phyloP scores from a whole-genome alignment of 2,888 invertebrate species.

The Synergus laeviventris region DNA sequence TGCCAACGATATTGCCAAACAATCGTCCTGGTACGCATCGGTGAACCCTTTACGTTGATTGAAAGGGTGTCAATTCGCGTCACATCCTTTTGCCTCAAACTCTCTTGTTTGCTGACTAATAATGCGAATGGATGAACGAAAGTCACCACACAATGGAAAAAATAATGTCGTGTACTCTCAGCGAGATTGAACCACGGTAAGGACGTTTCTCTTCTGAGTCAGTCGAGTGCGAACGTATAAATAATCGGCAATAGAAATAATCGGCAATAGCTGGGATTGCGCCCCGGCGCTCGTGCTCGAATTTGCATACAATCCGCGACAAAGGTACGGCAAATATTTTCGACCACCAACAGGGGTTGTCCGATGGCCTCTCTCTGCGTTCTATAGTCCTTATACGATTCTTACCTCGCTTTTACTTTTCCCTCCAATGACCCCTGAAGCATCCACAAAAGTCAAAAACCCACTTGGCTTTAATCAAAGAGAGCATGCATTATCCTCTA shows the following conservation, averaged over 20 bases:
- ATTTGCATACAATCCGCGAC: constrained; percentile 49
- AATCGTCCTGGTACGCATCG: constrained; percentile 62
- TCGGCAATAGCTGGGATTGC: constrained; percentile 44
- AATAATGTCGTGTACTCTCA: constrained; percentile 5
- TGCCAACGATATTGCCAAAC: not conserved
- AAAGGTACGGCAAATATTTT: constrained; percentile 42
- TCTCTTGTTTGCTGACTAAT: constrained; percentile 8
- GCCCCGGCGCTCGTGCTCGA: constrained; percentile 41
- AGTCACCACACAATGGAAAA: constrained; percentile 10
- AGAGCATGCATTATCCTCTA: not conserved
- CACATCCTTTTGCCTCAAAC: constrained; percentile 14
- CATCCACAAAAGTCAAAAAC: not conserved
- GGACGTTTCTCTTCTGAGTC: constrained; percentile 42
- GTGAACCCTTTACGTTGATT: constrained; percentile 52
- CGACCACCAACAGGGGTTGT: constrained; percentile 38
- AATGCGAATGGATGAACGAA: not conserved
- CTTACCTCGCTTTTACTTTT: not conserved
- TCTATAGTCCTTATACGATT: constrained; percentile 15
- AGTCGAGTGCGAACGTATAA: constrained; percentile 49
- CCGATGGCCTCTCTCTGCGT: constrained; percentile 22
- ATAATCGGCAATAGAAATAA: constrained; percentile 52
- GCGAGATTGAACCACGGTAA: constrained; percentile 32
- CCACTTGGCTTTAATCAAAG: not conserved
- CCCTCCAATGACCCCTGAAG: constrained; percentile 27
- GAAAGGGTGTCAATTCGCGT: constrained; percentile 44